These are phyloP conservation scores for Apolygus lucorum DNA, from an alignment of 1,140 invertebrate genomes.

Conservation along the genomic window DNA sequence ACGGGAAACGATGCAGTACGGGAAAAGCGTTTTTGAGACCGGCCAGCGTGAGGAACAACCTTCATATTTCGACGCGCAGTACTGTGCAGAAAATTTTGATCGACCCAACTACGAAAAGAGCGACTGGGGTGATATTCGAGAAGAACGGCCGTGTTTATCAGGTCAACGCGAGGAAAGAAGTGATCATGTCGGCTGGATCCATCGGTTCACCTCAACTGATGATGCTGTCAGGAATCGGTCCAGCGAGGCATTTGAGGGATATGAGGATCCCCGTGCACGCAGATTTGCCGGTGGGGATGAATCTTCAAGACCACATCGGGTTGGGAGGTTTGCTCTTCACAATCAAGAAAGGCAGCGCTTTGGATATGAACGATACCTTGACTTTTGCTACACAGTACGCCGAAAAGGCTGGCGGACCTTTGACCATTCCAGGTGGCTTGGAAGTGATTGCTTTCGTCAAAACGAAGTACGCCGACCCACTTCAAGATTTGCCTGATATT, in stretches of 20 bases:
- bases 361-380: slow-evolving; percentile 24
- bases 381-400: not conserved
- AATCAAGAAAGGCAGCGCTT: slow-evolving; percentile 33
- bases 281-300: slow-evolving; percentile 40
- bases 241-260: slow-evolving; percentile 30
- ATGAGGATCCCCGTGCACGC: slow-evolving; percentile 35
- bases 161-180: slow-evolving; percentile 46
- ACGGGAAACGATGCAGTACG: slow-evolving; percentile 77
- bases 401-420: slow-evolving; percentile 44
- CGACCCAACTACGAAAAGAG: slow-evolving; percentile 38
- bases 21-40: slow-evolving; percentile 79
- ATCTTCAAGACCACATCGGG: slow-evolving; percentile 48
- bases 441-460: slow-evolving; percentile 62
- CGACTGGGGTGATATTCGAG: slow-evolving; percentile 27
- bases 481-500: slow-evolving; percentile 37
- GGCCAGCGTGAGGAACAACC: slow-evolving; percentile 51
- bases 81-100: slow-evolving; percentile 62
- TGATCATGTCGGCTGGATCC: slow-evolving; percentile 59
- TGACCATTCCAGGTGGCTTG: slow-evolving; percentile 60
- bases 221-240: slow-evolving; percentile 55
- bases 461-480: slow-evolving; percentile 35
- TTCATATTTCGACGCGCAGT: slow-evolving; percentile 68
- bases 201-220: slow-evolving; percentile 63
- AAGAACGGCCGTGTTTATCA: slow-evolving; percentile 7
- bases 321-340: slow-evolving; percentile 55